Evolutionary conservation across 2,888 invertebrate species (phyloP).

Genomic region (Omphaloscelis lunosa): DNA sequence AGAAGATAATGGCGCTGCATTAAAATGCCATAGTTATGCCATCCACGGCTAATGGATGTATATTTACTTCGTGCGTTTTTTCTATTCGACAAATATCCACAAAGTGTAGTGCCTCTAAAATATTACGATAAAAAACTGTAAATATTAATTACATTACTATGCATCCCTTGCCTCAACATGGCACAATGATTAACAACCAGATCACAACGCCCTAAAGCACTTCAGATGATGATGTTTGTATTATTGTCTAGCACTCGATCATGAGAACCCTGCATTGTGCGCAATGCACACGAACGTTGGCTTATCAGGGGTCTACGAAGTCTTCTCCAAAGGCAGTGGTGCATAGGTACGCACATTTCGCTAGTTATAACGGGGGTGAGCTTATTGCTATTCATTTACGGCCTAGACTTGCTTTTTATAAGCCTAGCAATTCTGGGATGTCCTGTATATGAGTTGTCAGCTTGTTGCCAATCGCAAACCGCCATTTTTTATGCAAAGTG

Average conservation of each 20-base stretch:
- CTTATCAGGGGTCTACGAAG: not conserved
- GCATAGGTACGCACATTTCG: not conserved
- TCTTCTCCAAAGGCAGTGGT: not conserved
- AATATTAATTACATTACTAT: conserved; percentile 42
- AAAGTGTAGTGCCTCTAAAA: conserved; percentile 29
- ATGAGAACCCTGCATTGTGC: conserved; percentile 38
- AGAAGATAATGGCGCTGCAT: not conserved
- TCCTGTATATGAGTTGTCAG: not conserved
- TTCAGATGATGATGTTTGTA: conserved; percentile 44
- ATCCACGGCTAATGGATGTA: not conserved
- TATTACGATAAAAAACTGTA: conserved; percentile 35
- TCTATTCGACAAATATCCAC: conserved; percentile 3
- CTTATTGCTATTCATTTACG: not conserved
- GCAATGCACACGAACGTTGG: conserved; percentile 19
- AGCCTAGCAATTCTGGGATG: not conserved
- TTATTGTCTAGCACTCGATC: conserved; percentile 67
- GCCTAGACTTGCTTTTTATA: not conserved
- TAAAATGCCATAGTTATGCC: not conserved
- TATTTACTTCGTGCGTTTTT: not conserved
- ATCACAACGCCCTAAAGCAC: conserved; percentile 57
- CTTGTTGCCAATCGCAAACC: too few relatives aligned
- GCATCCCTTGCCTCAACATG: conserved; percentile 55
- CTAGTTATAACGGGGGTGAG: not conserved
- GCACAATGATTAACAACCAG: conserved; percentile 58
- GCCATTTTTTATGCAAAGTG: not conserved